phyloP scores from a whole-genome alignment of 2,888 invertebrate genomes.

The Limenitis camilla region DNA sequence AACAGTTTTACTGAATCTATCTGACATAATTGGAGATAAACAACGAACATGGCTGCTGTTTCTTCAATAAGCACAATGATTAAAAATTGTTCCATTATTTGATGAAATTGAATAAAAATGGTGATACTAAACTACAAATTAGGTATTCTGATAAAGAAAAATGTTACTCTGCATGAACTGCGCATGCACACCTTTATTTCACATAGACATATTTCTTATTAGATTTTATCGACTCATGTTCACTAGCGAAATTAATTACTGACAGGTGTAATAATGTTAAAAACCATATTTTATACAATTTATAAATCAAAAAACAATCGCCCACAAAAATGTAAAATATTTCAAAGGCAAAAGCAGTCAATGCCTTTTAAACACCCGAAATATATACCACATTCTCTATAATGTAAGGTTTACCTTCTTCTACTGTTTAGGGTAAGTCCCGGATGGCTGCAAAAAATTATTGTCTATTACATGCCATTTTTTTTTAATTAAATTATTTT shows the following conservation, averaged over 20 bases:
- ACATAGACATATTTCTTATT: background rate
- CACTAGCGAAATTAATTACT: background rate
- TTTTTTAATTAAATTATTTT: background rate
- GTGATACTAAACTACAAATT: background rate
- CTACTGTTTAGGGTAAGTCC: slow-evolving; percentile 55
- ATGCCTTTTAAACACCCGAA: slow-evolving; percentile 17
- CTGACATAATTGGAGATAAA: background rate
- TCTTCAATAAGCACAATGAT: background rate
- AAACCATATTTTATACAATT: background rate
- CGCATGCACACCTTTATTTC: background rate
- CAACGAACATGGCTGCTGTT: background rate
- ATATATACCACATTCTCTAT: slow-evolving; percentile 27
- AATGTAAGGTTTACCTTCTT: slow-evolving; percentile 50
- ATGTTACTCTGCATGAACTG: background rate
- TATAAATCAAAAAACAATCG: background rate
- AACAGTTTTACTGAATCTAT: background rate
- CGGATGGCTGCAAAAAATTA: slow-evolving; percentile 58
- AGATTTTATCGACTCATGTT: background rate
- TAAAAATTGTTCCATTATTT: background rate
- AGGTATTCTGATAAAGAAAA: background rate
- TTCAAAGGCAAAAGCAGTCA: slow-evolving; percentile 15
- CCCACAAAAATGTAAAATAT: slow-evolving; percentile 8
- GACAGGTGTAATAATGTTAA: background rate
- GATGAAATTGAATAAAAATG: background rate
- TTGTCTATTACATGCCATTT: slow-evolving; percentile 8